Evolutionary conservation across 2,888 invertebrate species (phyloP).

Genomic region (Drosophila nr. perissopoda): DNA sequence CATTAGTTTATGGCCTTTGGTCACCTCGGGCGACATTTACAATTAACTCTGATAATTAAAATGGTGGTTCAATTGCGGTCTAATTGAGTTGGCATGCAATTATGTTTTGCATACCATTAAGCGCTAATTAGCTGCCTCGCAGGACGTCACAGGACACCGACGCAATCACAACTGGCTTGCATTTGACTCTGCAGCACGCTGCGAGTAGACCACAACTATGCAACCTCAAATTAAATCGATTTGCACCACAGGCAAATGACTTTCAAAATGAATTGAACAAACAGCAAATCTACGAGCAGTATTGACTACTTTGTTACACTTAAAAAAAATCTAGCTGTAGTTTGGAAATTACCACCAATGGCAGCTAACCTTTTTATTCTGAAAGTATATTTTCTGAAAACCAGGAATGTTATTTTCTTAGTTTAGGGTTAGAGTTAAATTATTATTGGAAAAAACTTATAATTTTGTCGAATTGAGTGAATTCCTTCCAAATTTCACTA

Average conservation of each 20-base stretch:
- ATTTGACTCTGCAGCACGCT: neutral
- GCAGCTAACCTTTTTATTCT: neutral
- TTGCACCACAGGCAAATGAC: slow-evolving; percentile 13
- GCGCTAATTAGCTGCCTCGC: slow-evolving; percentile 27
- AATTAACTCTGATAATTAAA: slow-evolving; percentile 50
- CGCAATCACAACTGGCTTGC: slow-evolving; percentile 14
- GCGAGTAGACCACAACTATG: slow-evolving; percentile 6
- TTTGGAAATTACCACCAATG: neutral
- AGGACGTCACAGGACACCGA: slow-evolving; percentile 2
- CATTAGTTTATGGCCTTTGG: slow-evolving; percentile 22
- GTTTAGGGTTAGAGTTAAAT: neutral
- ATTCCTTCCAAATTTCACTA: too few species aligned
- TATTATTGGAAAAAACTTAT: neutral
- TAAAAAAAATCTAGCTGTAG: neutral
- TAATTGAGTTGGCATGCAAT: slow-evolving; percentile 68
- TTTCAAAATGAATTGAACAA: neutral
- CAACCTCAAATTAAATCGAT: slow-evolving; percentile 32
- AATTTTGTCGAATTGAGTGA: neutral
- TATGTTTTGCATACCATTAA: slow-evolving; percentile 53
- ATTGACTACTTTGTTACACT: neutral
- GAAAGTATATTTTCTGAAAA: neutral
- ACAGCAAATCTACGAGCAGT: neutral
- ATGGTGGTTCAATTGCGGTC: slow-evolving; percentile 49
- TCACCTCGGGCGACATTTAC: slow-evolving; percentile 15
- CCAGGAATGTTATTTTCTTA: neutral